phyloP scores from a whole-genome alignment of 2,113 vertebrate genomes.

The Upupa epops region DNA sequence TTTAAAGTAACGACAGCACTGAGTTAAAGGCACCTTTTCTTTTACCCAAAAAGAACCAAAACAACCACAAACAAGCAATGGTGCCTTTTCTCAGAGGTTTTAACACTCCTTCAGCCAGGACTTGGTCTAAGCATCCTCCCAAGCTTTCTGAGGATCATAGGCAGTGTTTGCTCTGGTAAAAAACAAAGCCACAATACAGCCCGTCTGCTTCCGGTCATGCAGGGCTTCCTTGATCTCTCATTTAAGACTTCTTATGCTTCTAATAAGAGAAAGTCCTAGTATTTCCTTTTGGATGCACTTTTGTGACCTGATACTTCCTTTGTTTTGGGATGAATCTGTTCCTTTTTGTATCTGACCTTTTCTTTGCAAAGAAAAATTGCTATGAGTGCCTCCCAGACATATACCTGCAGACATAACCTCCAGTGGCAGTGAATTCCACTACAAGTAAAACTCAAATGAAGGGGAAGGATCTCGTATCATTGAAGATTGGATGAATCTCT shows the following conservation, averaged over 20 bases:
- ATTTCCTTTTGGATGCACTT: neutral
- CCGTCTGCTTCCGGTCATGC: neutral
- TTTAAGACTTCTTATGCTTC: neutral
- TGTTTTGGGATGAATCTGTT: neutral
- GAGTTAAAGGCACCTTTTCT: neutral
- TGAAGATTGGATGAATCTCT: neutral
- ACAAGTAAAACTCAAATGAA: neutral
- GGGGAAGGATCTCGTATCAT: neutral
- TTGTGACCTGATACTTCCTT: neutral
- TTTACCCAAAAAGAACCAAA: neutral
- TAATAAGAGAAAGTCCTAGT: neutral
- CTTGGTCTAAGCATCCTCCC: neutral
- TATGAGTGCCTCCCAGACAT: neutral
- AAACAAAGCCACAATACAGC: neutral
- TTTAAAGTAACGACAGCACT: neutral
- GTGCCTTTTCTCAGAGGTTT: neutral
- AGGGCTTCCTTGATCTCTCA: neutral
- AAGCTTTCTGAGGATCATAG: neutral
- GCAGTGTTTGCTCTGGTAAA: neutral
- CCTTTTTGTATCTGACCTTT: neutral
- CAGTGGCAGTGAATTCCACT: neutral
- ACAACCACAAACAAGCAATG: accelerated
- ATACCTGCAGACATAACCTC: neutral
- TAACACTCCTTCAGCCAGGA: neutral
- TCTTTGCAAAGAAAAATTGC: neutral